Conservation (phyloP, 1,140 invertebrate genomes). For the Neotoxoptera formosana region DNA sequence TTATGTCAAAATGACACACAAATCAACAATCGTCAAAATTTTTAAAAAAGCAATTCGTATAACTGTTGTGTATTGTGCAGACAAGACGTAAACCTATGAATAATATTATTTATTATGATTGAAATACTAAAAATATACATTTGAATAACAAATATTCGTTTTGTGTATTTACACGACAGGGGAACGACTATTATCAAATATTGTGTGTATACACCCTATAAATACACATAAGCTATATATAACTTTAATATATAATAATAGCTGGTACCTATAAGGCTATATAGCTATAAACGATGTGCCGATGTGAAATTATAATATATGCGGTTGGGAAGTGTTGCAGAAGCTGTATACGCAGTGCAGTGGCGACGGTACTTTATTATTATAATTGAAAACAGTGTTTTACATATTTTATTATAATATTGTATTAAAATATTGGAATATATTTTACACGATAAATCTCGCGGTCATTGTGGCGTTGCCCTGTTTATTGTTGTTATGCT, state of each 20-base stretch:
- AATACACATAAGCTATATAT: no score
- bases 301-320: not conserved
- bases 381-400: not conserved
- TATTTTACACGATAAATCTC: not conserved
- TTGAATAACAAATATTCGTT: constrained; percentile 8
- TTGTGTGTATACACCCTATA: not conserved
- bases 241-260: no score
- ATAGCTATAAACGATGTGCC: not conserved
- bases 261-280: no score
- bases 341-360: not conserved
- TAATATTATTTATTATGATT: not conserved
- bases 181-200: not conserved
- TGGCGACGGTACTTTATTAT: not conserved
- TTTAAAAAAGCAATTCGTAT: not conserved
- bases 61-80: not conserved
- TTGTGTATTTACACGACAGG: not conserved
- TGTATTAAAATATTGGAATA: not conserved
- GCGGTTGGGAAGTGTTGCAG: not conserved
- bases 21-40: not conserved
- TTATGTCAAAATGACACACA: not conserved
- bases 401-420: not conserved
- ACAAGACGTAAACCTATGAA: no score
- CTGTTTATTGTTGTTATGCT: not conserved
- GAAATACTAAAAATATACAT: not conserved
- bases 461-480: not conserved